Base-by-base conservation (phyloP, 1,140 invertebrate genomes). In the Drosophila albomicans region DNA sequence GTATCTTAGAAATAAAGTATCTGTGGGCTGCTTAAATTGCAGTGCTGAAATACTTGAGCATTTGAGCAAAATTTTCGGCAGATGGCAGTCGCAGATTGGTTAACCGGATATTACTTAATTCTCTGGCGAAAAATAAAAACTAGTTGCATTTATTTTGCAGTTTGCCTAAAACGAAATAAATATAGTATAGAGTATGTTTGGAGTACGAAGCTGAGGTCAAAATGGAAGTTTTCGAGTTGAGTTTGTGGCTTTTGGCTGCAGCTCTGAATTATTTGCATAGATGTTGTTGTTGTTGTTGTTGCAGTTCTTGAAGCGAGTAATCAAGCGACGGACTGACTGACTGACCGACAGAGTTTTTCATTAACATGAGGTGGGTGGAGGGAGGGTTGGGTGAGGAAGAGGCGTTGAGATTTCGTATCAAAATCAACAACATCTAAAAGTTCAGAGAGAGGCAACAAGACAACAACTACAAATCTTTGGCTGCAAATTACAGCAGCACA, bases 391-490 rank as follows among this genome's bases (percentile, higher is more conserved):
- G 8, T 38, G 41, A 13, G 10, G 10, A 38, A 28, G 10, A 30
- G 49, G 16, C 41, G 41, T 13, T 63, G 16, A 68, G 59, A 69
- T 68, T 64, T 69, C 69, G 59, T 69, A 65, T 77, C 63, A 72
- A 77, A 76, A 76, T 75, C 66, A 70, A 72, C 67, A 64, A 63
- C 52, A 66, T 48, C 67, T 45, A 78, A 75, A 78, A 80, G 54
- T 64, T 66, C 65, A 72, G 71, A 57, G 20, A 25, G 20, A 25
- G 20, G 20, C 20, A 25, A 25, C 20, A 25, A 25, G 48, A 51
- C 68, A 78, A 54, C 64, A 78, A 69, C 46, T 46, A 59, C 72
- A 71, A 75, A 69, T 71, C 61, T 70, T 71, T 56, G 67, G 52
- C 67, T 59, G 78, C 68, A 79, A 79, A 63, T 64, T 67, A 59